Base-by-base conservation (phyloP, 2,888 invertebrate species). In the Rugalucina vietnamica region DNA sequence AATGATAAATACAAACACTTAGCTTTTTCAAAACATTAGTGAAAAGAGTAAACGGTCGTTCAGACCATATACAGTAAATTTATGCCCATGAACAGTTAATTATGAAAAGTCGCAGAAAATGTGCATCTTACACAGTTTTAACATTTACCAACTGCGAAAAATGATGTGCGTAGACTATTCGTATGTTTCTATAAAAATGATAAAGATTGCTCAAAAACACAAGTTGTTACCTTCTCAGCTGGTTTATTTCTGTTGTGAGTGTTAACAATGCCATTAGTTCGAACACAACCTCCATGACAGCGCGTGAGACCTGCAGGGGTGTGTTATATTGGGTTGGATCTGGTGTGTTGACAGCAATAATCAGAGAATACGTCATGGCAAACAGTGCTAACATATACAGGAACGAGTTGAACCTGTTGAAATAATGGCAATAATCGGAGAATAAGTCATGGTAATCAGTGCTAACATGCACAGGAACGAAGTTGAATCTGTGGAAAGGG, bases 171-270 rank as follows among this genome's bases (percentile, higher is more conserved):
- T n/a, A n/a, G n/a, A n/a, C n/a, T n/a, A n/a, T n/a, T n/a, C n/a
- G n/a, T n/a, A n/a, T n/a, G n/a, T n/a, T n/a, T n/a, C n/a, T n/a
- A n/a, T n/a, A n/a, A n/a, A n/a, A n/a, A n/a, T n/a, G n/a, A n/a
- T n/a, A n/a, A n/a, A n/a, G n/a, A n/a, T n/a, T n/a, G n/a, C n/a
- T n/a, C n/a, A n/a, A n/a, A n/a, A n/a, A n/a, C n/a, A n/a, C n/a
- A n/a, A n/a, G n/a, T n/a, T n/a, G n/a, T n/a, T 81, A 93, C 93
- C 91, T 91, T 76, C 91, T 85, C 21, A 93, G 74, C 79, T 93
- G 92, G 76, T 92, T 92, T 27, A 91, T 73, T 81, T 93, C 93
- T 39, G 91, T 81, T 21, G 90, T 36, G 10, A 92, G 77, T 3
- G 91, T 91, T 10, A 89, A 14, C 2, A 85, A 21, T 0, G 87